Evolutionary conservation across 2,888 invertebrate species (phyloP).

Genomic region (Polyommatus icarus): DNA sequence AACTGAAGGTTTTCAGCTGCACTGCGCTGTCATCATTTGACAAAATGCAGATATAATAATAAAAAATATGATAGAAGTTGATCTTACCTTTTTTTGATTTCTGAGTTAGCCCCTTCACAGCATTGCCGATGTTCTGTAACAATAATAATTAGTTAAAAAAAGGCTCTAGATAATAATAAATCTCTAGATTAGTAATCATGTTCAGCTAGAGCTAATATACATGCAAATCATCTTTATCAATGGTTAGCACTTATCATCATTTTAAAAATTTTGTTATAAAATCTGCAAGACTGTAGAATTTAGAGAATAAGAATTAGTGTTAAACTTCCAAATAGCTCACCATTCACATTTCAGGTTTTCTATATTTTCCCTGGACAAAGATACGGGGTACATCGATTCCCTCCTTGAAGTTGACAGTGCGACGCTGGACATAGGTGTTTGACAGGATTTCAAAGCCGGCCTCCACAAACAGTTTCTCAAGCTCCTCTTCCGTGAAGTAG

Average conservation of each 20-base stretch:
- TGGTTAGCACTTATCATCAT: constrained; percentile 78
- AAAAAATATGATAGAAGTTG: not conserved
- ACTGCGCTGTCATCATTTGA: constrained; percentile 72
- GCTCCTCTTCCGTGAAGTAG: constrained; percentile 88
- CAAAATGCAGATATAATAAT: not conserved
- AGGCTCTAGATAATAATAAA: not conserved
- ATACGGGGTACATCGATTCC: constrained; percentile 94
- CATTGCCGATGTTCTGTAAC: not conserved
- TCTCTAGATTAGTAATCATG: not conserved
- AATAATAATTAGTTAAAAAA: not conserved
- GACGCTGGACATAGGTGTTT: constrained; percentile 90
- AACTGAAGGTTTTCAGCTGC: constrained; percentile 72
- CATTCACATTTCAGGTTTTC: constrained; percentile 62
- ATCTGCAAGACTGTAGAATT: not conserved
- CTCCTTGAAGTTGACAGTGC: constrained; percentile 96
- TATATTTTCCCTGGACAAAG: constrained; percentile 95
- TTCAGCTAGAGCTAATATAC: constrained; percentile 80
- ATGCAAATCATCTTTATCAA: constrained; percentile 77
- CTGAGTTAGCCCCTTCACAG: not conserved
- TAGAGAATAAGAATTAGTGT: not conserved
- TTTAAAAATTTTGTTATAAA: constrained; percentile 10
- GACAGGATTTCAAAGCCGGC: constrained; percentile 85
- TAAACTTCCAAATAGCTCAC: constrained; percentile 43
- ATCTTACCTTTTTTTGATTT: not conserved
- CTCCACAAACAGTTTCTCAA: constrained; percentile 82